Base-by-base conservation (phyloP, 2,797 vertebrate species). In the Lithobates sylvaticus region DNA sequence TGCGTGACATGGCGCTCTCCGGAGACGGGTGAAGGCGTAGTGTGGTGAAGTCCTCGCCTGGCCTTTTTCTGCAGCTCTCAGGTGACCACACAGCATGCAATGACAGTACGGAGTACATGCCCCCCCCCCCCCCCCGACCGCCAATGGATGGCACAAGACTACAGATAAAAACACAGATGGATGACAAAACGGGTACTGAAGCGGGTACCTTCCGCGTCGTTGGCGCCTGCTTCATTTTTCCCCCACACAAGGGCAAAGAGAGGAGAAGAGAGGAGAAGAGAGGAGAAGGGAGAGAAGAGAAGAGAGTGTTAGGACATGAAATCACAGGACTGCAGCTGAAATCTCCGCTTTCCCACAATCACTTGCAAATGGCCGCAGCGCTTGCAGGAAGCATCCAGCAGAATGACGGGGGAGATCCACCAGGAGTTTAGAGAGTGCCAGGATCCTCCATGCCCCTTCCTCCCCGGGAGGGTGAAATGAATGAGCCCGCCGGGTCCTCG, bases 211-310 rank as follows among this genome's bases (percentile, higher is more conserved):
- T 87, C 21, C 85, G 58, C 29, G 85, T 78, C 0, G 85, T 83
- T 29, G 85, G 85, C 6, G 85, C 85, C 85, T 87, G 85, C 42
- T 76, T 87, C 81, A 87, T 87, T 72, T 72, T 87, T 87, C n/a
- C n/a, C n/a, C 65, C 75, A 54, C 50, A 76, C 72, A 69, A 42
- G 72, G 72, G 21, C 50, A 77, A 71, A 32, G 68, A 29, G 67
- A 81, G 84, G 29, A 12, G 50, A 65, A 23, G 23, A 32, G 16
- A 18, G 15, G 39, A 87, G n/a, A n/a, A n/a, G n/a, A n/a, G n/a
- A n/a, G n/a, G 85, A 76, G 78, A 77, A 42, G 58, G 64, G 81
- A 76, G 61, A 64, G 21, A 50, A 12, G 12, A 12, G 10, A 32
- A 12, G 54, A 71, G 18, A 75, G 27, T n/a, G 69, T 83, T 83